Base-by-base conservation (phyloP, 2,113 vertebrate genomes). In the Malurus melanocephalus region DNA sequence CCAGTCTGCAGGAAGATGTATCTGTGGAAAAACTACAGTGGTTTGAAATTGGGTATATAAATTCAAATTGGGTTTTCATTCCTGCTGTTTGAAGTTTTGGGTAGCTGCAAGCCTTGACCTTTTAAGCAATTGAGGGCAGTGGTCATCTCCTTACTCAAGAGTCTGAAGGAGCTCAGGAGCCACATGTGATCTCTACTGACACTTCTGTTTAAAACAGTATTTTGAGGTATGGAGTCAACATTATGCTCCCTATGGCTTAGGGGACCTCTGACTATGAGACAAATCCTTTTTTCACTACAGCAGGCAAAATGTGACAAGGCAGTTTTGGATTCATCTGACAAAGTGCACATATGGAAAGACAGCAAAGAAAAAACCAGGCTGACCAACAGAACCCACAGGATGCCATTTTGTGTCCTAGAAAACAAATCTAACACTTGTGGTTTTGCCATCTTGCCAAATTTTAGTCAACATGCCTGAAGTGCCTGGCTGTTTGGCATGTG, bases 301-400 rank as follows among this genome's bases (percentile, higher is more conserved):
- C 13, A 28, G 52, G 68, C 53, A 49, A 43, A 89, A 13, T 0
- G 2, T 32, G 55, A 51, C 13, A 23, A 30, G 62, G 38, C 46
- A 46, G 2, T 59, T 12, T 49, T 64, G 57, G 40, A 12, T 66
- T 57, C 21, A 0, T 38, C 40, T 42, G 57, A 13, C n/a, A 17
- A 22, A 0, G 4, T 72, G 27, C 10, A 13, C 1, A 0, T 16
- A 10, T 14, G 27, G 52, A 30, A 74, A 13, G 69, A 28, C 7
- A 32, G 42, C 7, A 38, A 38, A 3, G 2, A 8, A 16, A 21
- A 80, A 72, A 30, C 5, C 22, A 65, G 51, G 20, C 22, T 77
- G 53, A 48, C n/a, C 13, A 16, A 5, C 56, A 74, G 61, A 84
- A 56, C 26, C 38, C 71, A 27, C 8, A 26, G 22, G 68, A 32